Percentiles rank a stretch among this genome's conserved stretches.
Conservation (phyloP, 1,140 invertebrate genomes). For the Aphaenogaster rudis region DNA sequence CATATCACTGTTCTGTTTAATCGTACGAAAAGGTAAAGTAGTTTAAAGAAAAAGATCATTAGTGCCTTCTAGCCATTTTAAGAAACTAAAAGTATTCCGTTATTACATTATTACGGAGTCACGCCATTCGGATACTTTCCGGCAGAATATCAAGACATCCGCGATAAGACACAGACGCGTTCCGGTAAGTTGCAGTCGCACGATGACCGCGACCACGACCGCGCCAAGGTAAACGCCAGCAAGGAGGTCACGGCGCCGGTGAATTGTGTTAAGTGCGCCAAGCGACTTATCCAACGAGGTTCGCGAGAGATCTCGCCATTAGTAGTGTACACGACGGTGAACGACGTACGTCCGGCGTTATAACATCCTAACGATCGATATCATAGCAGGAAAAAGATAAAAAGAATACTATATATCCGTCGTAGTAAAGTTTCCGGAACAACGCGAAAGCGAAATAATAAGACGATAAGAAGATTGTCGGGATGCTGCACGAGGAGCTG, state of each 20-base stretch:
- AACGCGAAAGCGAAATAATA: conserved; percentile 50
- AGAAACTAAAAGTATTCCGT: neutral
- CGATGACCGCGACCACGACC: conserved; percentile 60
- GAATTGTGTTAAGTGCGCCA: conserved; percentile 75
- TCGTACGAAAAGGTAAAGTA: neutral
- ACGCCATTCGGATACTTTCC: neutral
- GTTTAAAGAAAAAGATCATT: neutral
- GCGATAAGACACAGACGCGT: neutral
- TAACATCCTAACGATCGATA: conserved; percentile 20
- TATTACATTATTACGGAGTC: neutral
- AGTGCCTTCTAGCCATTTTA: neutral
- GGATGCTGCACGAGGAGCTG: conserved; percentile 85
- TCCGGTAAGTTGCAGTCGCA: conserved; percentile 49
- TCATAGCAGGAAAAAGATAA: neutral
- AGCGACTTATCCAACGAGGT: conserved; percentile 42
- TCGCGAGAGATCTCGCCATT: neutral
- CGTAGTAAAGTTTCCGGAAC: conserved; percentile 6
- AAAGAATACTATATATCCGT: neutral
- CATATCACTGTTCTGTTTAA: neutral
- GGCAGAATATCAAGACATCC: conserved; percentile 12
- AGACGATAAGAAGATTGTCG: conserved; percentile 78
- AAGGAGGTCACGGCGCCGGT: conserved; percentile 62
- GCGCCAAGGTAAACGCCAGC: conserved; percentile 59
- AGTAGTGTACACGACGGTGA: conserved; percentile 25
- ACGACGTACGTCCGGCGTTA: neutral